Evolutionary conservation across 30 jellyfish, hydroid and myxozoan species (phyloP).

Genomic region (Hydra vulgaris): DNA sequence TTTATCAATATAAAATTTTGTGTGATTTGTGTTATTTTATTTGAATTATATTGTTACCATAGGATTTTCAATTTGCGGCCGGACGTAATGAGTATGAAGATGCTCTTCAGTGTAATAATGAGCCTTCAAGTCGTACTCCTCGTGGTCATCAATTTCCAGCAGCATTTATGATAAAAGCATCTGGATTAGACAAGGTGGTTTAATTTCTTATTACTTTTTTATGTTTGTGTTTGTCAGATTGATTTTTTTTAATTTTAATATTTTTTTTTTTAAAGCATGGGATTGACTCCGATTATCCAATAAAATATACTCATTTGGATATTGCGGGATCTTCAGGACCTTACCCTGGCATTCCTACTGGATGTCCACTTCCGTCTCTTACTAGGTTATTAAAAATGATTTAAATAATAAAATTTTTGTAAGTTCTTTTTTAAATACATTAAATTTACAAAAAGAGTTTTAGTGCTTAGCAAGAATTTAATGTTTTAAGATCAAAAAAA

Average conservation of each 20-base stretch:
- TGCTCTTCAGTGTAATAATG: slow-evolving; percentile 68
- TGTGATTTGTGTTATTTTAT: background rate
- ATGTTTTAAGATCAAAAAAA: no score
- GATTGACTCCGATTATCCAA: slow-evolving; percentile 35
- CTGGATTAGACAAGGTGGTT: slow-evolving; percentile 89
- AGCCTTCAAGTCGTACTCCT: slow-evolving; percentile 75
- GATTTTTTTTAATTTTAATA: background rate
- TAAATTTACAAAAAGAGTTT: no score
- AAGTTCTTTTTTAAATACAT: no score
- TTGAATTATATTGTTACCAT: background rate
- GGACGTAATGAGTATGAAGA: slow-evolving; percentile 92
- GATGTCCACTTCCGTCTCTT: slow-evolving; percentile 64
- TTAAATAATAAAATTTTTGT: background rate
- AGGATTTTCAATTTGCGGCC: slow-evolving; percentile 59
- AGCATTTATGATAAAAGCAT: slow-evolving; percentile 62
- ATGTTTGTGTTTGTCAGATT: background rate
- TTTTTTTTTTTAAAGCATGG: slow-evolving; percentile 39
- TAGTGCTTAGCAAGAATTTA: no score
- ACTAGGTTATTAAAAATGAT: slow-evolving; percentile 38
- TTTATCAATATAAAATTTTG: no score
- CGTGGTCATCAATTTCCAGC: slow-evolving; percentile 99
- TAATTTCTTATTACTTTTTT: background rate
- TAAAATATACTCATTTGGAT: slow-evolving; percentile 79
- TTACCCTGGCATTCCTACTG: slow-evolving; percentile 89
- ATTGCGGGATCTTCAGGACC: slow-evolving; percentile 97